Conservation (phyloP, 2,797 vertebrate genomes). For the Monodelphis domestica region DNA sequence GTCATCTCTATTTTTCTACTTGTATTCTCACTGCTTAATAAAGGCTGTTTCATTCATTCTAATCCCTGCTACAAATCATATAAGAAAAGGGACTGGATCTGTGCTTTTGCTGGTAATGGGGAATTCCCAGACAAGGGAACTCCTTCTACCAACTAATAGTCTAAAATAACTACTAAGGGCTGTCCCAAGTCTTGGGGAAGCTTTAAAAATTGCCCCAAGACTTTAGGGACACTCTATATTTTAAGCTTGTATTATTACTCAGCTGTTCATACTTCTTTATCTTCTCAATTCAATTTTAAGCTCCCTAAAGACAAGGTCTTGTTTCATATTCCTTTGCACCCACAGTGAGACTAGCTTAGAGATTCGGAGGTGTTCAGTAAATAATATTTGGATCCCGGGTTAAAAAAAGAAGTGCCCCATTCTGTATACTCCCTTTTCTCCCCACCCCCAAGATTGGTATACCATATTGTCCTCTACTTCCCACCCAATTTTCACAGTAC, state of each 20-base stretch:
- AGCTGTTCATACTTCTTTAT: not conserved
- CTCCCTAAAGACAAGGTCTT: not conserved
- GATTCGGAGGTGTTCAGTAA: not conserved
- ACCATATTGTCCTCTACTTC: not conserved
- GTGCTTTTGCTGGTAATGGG: too few relatives aligned
- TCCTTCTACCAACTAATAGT: not conserved
- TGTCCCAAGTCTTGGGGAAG: not conserved
- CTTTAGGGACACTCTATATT: not conserved
- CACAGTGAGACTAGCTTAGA: not conserved
- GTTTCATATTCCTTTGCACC: not conserved
- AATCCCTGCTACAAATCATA: too few relatives aligned
- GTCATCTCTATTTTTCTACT: too few relatives aligned
- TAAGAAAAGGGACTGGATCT: too few relatives aligned
- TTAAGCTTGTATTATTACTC: not conserved
- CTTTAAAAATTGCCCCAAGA: not conserved
- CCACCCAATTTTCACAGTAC: not conserved
- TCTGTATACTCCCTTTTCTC: not conserved
- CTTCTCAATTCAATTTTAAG: too few relatives aligned
- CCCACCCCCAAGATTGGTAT: fast-evolving
- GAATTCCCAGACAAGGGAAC: too few relatives aligned
- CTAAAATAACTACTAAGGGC: not conserved
- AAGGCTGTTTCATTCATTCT: too few relatives aligned
- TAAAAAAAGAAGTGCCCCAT: not conserved
- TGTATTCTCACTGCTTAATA: too few relatives aligned
- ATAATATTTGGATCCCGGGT: not conserved